Percentiles rank a stretch among this genome's conserved stretches.
phyloP scores from a whole-genome alignment of 1,140 invertebrate genomes.

The Conus ventricosus region DNA sequence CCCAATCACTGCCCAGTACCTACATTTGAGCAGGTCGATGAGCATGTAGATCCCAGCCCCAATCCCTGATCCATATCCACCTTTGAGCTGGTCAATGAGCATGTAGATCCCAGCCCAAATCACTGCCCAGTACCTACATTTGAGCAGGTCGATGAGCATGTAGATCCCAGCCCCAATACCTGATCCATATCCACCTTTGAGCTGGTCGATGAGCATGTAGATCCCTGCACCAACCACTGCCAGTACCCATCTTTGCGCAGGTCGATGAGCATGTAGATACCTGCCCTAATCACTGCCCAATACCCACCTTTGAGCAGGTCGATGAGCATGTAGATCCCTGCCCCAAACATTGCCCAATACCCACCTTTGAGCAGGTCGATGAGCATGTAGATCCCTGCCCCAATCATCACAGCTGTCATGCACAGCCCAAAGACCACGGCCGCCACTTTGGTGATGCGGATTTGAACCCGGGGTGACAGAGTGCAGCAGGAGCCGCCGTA shows the following conservation, averaged over 20 bases:
- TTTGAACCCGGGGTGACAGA: slow-evolving; percentile 34
- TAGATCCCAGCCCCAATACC: too few relatives aligned
- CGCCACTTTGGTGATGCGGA: slow-evolving; percentile 33
- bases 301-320: slow-evolving; percentile 47
- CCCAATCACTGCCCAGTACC: too few relatives aligned
- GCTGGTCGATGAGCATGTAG: slow-evolving; percentile 41
- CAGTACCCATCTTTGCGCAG: slow-evolving; percentile 40
- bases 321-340: slow-evolving; percentile 40
- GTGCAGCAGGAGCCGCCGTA: slow-evolving; percentile 42
- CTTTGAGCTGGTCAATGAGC: too few relatives aligned
- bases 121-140: too few relatives aligned
- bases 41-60: too few relatives aligned
- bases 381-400: slow-evolving; percentile 44
- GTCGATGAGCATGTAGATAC: slow-evolving; percentile 44
- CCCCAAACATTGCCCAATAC: too few relatives aligned
- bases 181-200: slow-evolving; percentile 20
- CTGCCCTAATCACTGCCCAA: slow-evolving; percentile 43
- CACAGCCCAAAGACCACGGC: slow-evolving; percentile 40
- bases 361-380: too few relatives aligned
- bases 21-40: too few relatives aligned
- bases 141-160: too few relatives aligned
- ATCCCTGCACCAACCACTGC: too few relatives aligned
- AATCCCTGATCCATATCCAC: too few relatives aligned
- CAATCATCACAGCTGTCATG: slow-evolving; percentile 47
- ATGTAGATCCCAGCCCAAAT: too few relatives aligned